These are phyloP conservation scores for Cydia fagiglandana DNA, from an alignment of 1,140 invertebrate species.

Conservation along the genomic window DNA sequence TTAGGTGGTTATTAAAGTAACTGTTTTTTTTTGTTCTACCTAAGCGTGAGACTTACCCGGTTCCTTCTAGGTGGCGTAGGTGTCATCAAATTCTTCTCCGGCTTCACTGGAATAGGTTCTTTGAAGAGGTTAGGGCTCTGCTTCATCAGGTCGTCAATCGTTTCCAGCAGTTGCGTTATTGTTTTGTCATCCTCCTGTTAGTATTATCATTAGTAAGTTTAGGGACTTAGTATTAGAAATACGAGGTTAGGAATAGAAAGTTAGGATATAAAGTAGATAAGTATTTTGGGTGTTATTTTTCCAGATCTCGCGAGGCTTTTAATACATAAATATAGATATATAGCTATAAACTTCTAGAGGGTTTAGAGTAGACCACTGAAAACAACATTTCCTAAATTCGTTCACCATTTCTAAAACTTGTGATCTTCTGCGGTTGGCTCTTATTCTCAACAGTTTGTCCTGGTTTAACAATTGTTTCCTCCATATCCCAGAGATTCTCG, in stretches of 20 bases:
- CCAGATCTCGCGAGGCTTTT: too few species aligned
- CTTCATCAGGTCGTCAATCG: slow-evolving; percentile 87
- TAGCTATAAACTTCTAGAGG: too few species aligned
- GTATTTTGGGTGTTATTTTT: neutral
- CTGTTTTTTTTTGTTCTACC: neutral
- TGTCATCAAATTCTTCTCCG: slow-evolving; percentile 67
- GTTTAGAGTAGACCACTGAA: too few species aligned
- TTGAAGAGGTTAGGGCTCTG: slow-evolving; percentile 84
- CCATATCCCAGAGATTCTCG: neutral
- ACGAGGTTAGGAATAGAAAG: neutral
- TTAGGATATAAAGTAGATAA: neutral
- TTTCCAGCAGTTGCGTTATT: slow-evolving; percentile 85
- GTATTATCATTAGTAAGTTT: slow-evolving; percentile 15
- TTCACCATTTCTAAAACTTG: too few species aligned
- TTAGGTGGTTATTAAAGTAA: neutral
- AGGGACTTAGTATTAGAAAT: neutral
- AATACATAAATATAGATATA: too few species aligned
- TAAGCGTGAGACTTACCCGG: slow-evolving; percentile 52
- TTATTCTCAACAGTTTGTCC: too few species aligned
- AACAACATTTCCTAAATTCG: too few species aligned
- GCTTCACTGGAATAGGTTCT: slow-evolving; percentile 54
- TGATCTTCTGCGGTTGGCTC: too few species aligned
- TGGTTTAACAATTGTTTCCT: neutral
- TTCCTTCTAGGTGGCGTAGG: slow-evolving; percentile 75
- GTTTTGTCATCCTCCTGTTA: slow-evolving; percentile 82